Base-by-base conservation (phyloP, 2,797 vertebrate species). In the Sternarchorhynchus goeldii region DNA sequence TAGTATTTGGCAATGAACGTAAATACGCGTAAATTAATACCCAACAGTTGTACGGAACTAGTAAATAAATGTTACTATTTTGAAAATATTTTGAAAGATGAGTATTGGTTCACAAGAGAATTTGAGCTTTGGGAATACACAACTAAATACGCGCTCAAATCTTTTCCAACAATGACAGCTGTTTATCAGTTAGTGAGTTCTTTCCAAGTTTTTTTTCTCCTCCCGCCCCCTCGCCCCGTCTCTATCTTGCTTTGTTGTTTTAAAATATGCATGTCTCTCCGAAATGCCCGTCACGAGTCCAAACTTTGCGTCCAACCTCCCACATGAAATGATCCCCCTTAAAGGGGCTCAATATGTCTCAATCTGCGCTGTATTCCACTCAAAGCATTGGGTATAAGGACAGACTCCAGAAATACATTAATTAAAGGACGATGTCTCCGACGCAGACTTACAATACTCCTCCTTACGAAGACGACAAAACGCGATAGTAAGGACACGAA, bases 211-310 rank as follows among this genome's bases (percentile, higher is more conserved):
- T 90, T 89, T 84, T 88, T 77, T 73, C 88, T 83, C 86, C 89
- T 88, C 87, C 79, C 80, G 16, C 71, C 80, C 76, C 78, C 78
- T 73, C 75, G 92, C 93, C 92, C 92, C 93, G 93, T 95, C 94
- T 95, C 92, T 93, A 92, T 94, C 93, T 93, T 90, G 94, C 96
- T 96, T 98, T 98, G 96, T 98, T 97, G 94, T 94, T 96, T 95
- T 98, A 97, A 98, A 97, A 97, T 98, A 98, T 97, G 96, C 96
- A 96, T 95, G 96, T 97, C 95, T 96, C 94, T 96, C 95, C 94
- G 95, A 96, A 97, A 99, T 98, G 96, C 96, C 95, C 97, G 96
- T 99, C 96, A 98, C 96, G 96, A 95, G 95, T 94, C 94, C 95
- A 96, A 98, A 99, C 95, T 97, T 97, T 95, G 95, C 97, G 96